A percentile compares a stretch with the other conserved stretches of the same genome.
Conservation (phyloP, 1,140 invertebrate species). For the Tachypleus tridentatus region DNA sequence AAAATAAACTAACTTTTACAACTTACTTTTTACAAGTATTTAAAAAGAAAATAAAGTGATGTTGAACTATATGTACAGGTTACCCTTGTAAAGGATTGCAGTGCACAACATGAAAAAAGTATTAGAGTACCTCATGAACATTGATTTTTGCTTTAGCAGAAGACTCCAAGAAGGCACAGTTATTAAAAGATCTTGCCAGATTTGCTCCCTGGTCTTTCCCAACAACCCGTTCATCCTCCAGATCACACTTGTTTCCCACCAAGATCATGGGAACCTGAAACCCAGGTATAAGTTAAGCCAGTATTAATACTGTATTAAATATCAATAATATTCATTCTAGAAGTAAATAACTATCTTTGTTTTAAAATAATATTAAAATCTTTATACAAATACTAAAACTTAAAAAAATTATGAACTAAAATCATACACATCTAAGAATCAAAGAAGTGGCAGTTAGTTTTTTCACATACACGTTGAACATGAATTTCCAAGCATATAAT, state of each 20-base stretch:
- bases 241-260: conserved; percentile 98
- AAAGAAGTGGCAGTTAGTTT: too few relatives aligned
- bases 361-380: conserved; percentile 2
- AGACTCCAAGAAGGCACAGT: conserved; percentile 98
- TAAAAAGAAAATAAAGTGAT: not conserved
- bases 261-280: conserved; percentile 94
- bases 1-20: too few relatives aligned
- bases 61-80: not conserved
- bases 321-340: not conserved
- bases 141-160: conserved; percentile 99
- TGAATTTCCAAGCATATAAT: too few relatives aligned
- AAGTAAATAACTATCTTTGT: not conserved
- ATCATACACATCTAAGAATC: too few relatives aligned
- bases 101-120: not conserved
- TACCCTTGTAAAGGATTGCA: not conserved
- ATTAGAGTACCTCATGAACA: conserved; percentile 70
- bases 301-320: not conserved
- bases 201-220: conserved; percentile 94
- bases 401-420: too few relatives aligned
- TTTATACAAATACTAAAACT: not conserved
- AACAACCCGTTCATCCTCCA: conserved; percentile 96
- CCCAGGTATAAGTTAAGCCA: too few relatives aligned
- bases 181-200: conserved; percentile 70
- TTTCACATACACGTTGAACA: too few relatives aligned
- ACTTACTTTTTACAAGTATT: not conserved